A percentile compares a stretch with the other conserved stretches of the same genome.
Evolutionary conservation across 2,113 vertebrate species (phyloP).

Genomic region (Erpornis zantholeuca): DNA sequence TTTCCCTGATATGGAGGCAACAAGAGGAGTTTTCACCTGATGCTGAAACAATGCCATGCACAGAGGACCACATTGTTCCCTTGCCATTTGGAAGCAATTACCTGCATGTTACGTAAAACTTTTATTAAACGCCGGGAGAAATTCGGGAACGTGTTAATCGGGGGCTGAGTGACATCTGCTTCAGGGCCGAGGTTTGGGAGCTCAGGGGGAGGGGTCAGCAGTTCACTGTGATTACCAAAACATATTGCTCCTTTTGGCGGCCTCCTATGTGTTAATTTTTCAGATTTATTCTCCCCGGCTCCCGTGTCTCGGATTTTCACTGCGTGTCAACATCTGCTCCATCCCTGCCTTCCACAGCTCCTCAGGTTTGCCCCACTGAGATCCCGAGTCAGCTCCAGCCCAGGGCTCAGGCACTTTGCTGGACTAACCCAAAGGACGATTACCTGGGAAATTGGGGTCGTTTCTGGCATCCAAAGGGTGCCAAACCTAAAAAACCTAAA

Average conservation of each 20-base stretch:
- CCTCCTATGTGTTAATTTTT: constrained; percentile 54
- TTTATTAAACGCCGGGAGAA: constrained; percentile 47
- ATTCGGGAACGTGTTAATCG: constrained; percentile 66
- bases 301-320: background rate
- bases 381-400: background rate
- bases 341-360: constrained; percentile 2
- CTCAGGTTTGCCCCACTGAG: background rate
- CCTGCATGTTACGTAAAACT: constrained; percentile 48
- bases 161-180: constrained; percentile 60
- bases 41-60: constrained; percentile 14
- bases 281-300: constrained; percentile 55
- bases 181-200: background rate
- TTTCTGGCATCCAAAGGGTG: background rate
- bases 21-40: background rate
- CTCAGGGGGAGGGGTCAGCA: background rate
- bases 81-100: constrained; percentile 71
- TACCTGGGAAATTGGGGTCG: background rate
- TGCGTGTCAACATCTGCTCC: constrained; percentile 20
- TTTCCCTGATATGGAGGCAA: background rate
- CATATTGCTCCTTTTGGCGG: constrained; percentile 51
- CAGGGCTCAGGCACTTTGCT: background rate
- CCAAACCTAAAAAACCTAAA: background rate
- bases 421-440: background rate
- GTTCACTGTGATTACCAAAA: constrained; percentile 64
- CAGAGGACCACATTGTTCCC: constrained; percentile 32